Percentiles rank a stretch among this genome's conserved stretches.
phyloP scores from a whole-genome alignment of 2,113 vertebrate genomes.

The Corynorhinus townsendii region DNA sequence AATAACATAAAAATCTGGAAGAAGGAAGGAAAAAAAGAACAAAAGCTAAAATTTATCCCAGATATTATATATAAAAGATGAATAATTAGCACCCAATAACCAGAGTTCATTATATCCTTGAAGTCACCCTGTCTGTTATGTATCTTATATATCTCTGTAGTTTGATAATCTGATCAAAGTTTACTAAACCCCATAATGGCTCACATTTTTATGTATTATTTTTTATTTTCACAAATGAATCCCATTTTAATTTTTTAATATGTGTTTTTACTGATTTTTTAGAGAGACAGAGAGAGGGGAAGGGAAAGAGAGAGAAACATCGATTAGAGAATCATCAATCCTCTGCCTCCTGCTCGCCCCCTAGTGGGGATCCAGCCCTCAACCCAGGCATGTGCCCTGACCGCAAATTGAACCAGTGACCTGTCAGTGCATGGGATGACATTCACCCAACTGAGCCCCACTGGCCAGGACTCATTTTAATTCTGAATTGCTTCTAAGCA shows the following conservation, averaged over 20 bases:
- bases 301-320: background rate
- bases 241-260: constrained; percentile 6
- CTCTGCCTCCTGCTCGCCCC: background rate
- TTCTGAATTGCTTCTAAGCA: constrained; percentile 35
- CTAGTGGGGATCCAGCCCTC: background rate
- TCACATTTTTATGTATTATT: background rate
- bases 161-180: constrained; percentile 4
- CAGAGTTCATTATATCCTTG: background rate
- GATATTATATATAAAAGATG: background rate
- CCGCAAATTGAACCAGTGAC: background rate
- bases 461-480: background rate
- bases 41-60: constrained; percentile 6
- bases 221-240: background rate
- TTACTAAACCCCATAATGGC: background rate
- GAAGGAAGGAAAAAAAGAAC: constrained; percentile 15
- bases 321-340: background rate
- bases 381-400: background rate
- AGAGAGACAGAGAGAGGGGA: background rate
- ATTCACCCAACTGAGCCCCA: background rate
- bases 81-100: background rate
- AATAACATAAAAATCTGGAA: constrained; percentile 8
- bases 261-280: background rate
- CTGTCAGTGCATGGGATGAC: background rate
- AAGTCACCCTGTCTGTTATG: background rate
- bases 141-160: background rate